Evolutionary conservation across 2,888 invertebrate species (phyloP).

Genomic region (Ligdia adustata): DNA sequence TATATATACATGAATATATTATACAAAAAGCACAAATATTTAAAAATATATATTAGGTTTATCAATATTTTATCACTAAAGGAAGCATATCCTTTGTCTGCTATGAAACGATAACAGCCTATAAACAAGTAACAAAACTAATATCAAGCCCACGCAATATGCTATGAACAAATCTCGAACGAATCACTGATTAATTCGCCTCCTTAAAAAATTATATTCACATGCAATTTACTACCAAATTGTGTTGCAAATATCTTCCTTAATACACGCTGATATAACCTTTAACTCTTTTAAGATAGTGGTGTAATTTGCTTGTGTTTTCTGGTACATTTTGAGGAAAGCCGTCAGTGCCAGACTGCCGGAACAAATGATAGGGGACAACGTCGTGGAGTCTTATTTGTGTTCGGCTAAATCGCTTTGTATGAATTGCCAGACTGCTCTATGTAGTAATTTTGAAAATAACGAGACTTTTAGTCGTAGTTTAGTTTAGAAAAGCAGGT

Average conservation of each 20-base stretch:
- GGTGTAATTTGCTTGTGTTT: constrained; percentile 1
- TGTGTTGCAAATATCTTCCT: constrained; percentile 19
- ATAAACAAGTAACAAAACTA: background rate
- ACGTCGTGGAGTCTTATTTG: constrained; percentile 45
- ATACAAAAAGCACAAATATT: too few relatives aligned
- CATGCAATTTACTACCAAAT: constrained; percentile 27
- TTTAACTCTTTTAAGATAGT: background rate
- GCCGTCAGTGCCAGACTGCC: constrained; percentile 41
- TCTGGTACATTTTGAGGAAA: constrained; percentile 8
- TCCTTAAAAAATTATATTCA: constrained; percentile 22
- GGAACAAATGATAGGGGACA: constrained; percentile 43
- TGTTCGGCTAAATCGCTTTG: constrained; percentile 41
- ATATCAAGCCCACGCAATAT: background rate
- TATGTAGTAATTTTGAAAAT: constrained; percentile 19
- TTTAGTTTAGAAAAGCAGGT: background rate
- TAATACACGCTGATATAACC: background rate
- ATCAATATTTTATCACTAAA: too few relatives aligned
- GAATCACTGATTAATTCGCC: constrained; percentile 20
- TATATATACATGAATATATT: too few relatives aligned
- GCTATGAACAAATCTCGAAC: background rate
- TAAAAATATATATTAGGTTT: too few relatives aligned
- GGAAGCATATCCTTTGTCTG: too few relatives aligned
- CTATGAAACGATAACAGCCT: too few relatives aligned
- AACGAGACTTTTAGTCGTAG: constrained; percentile 8
- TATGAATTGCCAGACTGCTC: constrained; percentile 24